Conservation (phyloP, 2,113 vertebrate genomes). For the Carlito syrichta region DNA sequence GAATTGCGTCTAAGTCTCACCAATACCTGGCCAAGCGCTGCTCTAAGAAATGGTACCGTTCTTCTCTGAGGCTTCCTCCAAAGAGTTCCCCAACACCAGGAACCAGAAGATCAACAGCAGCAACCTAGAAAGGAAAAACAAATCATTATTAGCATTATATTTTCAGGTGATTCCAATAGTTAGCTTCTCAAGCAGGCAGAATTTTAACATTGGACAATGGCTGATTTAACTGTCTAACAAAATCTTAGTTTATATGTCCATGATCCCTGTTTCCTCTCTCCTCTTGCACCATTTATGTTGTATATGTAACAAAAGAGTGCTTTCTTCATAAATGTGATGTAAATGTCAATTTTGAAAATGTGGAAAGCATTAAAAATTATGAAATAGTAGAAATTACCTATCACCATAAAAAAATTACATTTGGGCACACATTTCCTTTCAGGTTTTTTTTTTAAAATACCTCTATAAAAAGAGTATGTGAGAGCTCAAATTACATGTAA, state of each 20-base stretch:
- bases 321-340: not conserved
- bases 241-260: not conserved
- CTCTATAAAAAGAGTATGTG: not conserved
- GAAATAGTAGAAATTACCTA: not conserved
- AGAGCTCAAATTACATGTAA: not conserved
- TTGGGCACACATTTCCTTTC: not conserved
- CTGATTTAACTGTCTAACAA: not conserved
- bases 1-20: not conserved
- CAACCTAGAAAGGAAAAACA: conserved; percentile 83
- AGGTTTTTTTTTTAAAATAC: not conserved
- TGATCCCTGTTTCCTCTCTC: not conserved
- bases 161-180: not conserved
- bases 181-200: not conserved
- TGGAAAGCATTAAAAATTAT: not conserved
- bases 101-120: conserved; percentile 96
- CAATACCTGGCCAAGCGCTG: conserved; percentile 88
- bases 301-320: not conserved
- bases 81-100: conserved; percentile 95
- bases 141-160: not conserved
- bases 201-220: not conserved
- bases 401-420: not conserved
- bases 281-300: not conserved
- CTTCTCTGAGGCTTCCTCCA: conserved; percentile 95
- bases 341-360: not conserved
- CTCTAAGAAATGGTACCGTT: conserved; percentile 87